These are phyloP conservation scores for Ciconia maguari DNA, from an alignment of 2,113 vertebrate genomes.

Conservation along the genomic window DNA sequence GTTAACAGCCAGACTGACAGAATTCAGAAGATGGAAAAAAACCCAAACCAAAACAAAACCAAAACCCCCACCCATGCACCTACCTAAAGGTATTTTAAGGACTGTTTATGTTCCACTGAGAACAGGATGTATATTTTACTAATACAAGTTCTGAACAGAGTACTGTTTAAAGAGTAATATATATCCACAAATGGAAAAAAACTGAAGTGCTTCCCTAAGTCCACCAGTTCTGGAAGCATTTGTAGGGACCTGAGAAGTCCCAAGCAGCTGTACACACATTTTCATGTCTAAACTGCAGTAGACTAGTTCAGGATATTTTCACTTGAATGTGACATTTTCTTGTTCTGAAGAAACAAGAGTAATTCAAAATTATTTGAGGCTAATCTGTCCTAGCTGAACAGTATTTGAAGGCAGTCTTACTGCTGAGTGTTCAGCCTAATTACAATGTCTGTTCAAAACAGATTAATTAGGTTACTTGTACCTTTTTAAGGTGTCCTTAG, in stretches of 20 bases:
- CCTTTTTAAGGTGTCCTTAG: slow-evolving; percentile 52
- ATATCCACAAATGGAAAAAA: neutral
- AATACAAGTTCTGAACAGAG: neutral
- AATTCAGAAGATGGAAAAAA: neutral
- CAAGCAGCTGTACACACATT: neutral
- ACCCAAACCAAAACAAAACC: neutral
- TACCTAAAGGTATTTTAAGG: slow-evolving; percentile 39
- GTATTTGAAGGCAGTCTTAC: neutral
- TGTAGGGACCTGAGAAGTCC: neutral
- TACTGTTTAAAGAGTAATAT: slow-evolving; percentile 3
- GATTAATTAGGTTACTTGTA: slow-evolving; percentile 61
- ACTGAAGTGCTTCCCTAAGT: neutral
- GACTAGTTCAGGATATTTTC: neutral
- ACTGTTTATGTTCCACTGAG: slow-evolving; percentile 22
- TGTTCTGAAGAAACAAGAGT: neutral
- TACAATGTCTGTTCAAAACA: slow-evolving; percentile 41
- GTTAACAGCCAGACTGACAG: neutral
- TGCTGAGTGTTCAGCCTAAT: slow-evolving; percentile 44
- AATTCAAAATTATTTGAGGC: slow-evolving; percentile 4
- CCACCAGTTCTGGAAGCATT: neutral
- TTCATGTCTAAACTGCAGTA: neutral
- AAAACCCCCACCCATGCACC: neutral
- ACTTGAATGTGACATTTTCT: neutral
- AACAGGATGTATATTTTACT: slow-evolving; percentile 37
- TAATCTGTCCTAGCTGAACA: neutral